Evolutionary conservation across 2,797 vertebrate species (phyloP), one percentile per base, ranked within the genome.

Genomic region (Scyliorhinus canicula): DNA sequence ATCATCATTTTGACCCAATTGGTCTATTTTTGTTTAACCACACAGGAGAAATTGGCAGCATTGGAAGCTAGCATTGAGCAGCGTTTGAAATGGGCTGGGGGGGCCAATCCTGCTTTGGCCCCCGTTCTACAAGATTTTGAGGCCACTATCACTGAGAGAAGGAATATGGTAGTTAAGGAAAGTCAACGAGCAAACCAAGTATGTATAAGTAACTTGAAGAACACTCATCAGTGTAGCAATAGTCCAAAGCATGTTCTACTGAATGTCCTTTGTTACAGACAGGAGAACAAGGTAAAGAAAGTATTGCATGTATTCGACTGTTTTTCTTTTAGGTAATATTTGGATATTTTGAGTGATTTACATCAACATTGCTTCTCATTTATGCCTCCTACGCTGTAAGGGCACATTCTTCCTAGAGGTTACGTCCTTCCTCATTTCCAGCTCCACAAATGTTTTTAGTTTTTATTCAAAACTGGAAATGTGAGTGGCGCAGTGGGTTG

Each of bases 101-200:
- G 99, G 1, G 99, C 99, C 91, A 99, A 99, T 97, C 99, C 99
- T 2, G 98, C 99, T 0, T 96, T 99, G 95, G 98, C 99, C 3
- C 99, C 99, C 0, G 98, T 99, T 74, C 97, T 99, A 95, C 99
- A 99, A 97, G 99, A 99, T 97, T 99, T 99, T 97, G 99, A 99
- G 97, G 97, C 98, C 96, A 99, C 99, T 85, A 99, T 99, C 96
- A 97, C 98, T 0, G 98, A 99, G 96, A 98, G 98, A 95, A 98
- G 99, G 44, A 98, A 98, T 95, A 97, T 99, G 96, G 98, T 99
- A 71, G 97, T 98, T 95, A 97, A 99, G 96, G 99, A 99, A 96
- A 98, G 98, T 96, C 99, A 99, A 96, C 98, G 98, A 96, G 98
- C 98, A 95, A 99, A 97, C 96, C 98, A 99, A 98, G 99, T 98